Base-by-base conservation (phyloP, 2,113 vertebrate genomes). In the Mola mola region DNA sequence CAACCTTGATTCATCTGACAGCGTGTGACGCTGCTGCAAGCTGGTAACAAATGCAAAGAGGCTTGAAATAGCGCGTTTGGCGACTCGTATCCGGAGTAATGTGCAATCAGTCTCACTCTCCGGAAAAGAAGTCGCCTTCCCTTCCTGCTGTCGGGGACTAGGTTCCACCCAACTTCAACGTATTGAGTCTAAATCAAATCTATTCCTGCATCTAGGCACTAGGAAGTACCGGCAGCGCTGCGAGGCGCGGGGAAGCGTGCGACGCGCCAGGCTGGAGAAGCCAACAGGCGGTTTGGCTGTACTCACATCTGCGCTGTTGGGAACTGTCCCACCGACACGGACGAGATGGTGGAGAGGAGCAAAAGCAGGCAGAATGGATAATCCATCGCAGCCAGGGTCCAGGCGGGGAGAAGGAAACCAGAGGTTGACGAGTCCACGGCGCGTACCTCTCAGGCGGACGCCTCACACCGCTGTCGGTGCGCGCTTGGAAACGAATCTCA, bases 401-500 rank as follows among this genome's bases (percentile, higher is more conserved):
- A 40, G 29, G 43, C 38, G 9, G 17, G 42, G 53, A 43, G 24
- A 17, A 42, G 26, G 75, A 19, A n/a, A 40, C 16, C 15, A 7
- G 6, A 40, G 37, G 5, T n/a, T n/a, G 37, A 25, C 15, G 19
- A 26, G 8, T 29, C 28, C 71, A 44, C 65, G 19, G 44, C 63
- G 63, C 53, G 71, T 51, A 38, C 53, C 60, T 63, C 65, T 78
- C 51, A 70, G 57, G 36, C 65, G 66, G 71, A 77, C 81, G 75
- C 76, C 65, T 85, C 78, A 86, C 69, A 66, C 57, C 75, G 83
- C 81, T 83, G 84, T 83, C 83, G 72, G 82, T 82, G 87, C 84
- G 83, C 79, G 77, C 80, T 78, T 84, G 74, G 76, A 80, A 71
- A 78, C 84, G 78, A 83, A 88, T 86, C 84, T 83, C 71, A 79